Evolutionary conservation across 2,113 vertebrate genomes (phyloP).

Genomic region (Eleginops maclovinus): DNA sequence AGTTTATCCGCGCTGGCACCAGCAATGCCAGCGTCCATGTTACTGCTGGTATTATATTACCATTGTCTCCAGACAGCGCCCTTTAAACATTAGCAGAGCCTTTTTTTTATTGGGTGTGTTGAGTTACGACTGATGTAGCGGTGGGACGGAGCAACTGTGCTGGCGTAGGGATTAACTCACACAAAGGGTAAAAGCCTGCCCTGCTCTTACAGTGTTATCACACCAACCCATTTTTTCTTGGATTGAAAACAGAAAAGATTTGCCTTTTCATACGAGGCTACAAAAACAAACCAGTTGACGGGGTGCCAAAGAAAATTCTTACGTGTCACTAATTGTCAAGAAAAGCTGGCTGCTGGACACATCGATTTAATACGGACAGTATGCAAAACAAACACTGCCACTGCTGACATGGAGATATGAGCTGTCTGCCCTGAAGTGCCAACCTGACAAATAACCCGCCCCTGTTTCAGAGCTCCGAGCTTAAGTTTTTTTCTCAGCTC

Average conservation of each 20-base stretch:
- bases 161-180: constrained; percentile 59
- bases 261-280: constrained; percentile 54
- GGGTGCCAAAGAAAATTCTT: constrained; percentile 75
- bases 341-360: constrained; percentile 70
- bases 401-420: constrained; percentile 77
- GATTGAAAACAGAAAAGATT: constrained; percentile 23
- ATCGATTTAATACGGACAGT: constrained; percentile 76
- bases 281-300: constrained; percentile 61
- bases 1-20: constrained; percentile 56
- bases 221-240: constrained; percentile 35
- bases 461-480: constrained; percentile 8
- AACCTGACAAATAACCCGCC: constrained; percentile 57
- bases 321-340: constrained; percentile 81
- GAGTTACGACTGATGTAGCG: constrained; percentile 70
- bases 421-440: constrained; percentile 64
- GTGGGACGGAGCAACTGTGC: constrained; percentile 61
- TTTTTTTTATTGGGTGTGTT: constrained; percentile 77
- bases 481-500: constrained; percentile 17
- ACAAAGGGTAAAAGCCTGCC: constrained; percentile 55
- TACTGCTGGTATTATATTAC: constrained; percentile 65
- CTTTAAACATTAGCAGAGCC: constrained; percentile 74
- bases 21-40: constrained; percentile 65
- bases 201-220: constrained; percentile 47
- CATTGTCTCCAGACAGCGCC: constrained; percentile 75
- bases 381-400: constrained; percentile 83